phyloP scores from a whole-genome alignment of 2,888 invertebrate genomes.

The Ischnura elegans region DNA sequence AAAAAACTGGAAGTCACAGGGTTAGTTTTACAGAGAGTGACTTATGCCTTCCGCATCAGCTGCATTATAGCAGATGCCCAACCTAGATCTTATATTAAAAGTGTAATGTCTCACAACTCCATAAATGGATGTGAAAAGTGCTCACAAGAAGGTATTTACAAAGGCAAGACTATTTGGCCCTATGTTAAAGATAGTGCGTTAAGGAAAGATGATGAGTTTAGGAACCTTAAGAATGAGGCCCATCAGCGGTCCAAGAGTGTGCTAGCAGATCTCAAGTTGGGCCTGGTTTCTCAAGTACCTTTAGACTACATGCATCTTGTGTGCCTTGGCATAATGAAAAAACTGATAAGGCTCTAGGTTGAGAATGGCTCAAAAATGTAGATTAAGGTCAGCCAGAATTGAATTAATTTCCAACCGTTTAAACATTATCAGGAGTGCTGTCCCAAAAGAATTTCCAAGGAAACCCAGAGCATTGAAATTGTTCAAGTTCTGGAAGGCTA shows the following conservation, averaged over 20 bases:
- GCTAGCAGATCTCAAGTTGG: not conserved
- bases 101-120: conserved; percentile 17
- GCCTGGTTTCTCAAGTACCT: conserved; percentile 2
- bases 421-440: not conserved
- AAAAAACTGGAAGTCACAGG: not conserved
- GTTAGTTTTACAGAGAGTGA: not conserved
- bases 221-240: not conserved
- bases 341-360: not conserved
- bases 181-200: not conserved
- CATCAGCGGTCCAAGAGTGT: conserved; percentile 9
- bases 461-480: not conserved
- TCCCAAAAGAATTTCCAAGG: not conserved
- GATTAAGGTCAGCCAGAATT: not conserved
- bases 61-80: not conserved
- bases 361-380: conserved; percentile 1
- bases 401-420: not conserved
- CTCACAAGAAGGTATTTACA: not conserved
- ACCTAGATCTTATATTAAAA: not conserved
- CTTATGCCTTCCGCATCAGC: not conserved
- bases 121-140: not conserved
- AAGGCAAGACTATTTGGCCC: not conserved
- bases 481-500: not conserved
- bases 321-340: not conserved
- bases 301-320: conserved; percentile 3
- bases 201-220: not conserved